Base-by-base conservation (phyloP, 2,797 vertebrate species). In the Selene dorsalis region DNA sequence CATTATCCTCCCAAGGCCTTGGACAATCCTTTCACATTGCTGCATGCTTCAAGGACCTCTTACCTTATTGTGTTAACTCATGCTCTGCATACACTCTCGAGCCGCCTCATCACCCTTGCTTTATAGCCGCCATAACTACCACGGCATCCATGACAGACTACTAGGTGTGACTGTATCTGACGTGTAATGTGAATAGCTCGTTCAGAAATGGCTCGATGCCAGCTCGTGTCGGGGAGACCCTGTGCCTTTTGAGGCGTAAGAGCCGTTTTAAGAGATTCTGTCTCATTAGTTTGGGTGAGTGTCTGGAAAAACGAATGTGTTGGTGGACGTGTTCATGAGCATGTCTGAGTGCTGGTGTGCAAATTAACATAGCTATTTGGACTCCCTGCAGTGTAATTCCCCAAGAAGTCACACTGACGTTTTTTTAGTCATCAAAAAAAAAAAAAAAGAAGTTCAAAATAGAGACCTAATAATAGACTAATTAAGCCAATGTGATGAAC, bases 321-420 rank as follows among this genome's bases (percentile, higher is more conserved):
- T 26, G 1, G 43, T 26, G 47, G 47, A 45, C 67, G 47, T 77
- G 28, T 26, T 45, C 20, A 53, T 22, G 45, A 47, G 62, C n/a
- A 26, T 72, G 41, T 26, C 17, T 30, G 22, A 73, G 68, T 47
- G 52, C 38, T 43, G 0, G 10, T 64, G 20, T 68, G 57, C 52
- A 72, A 53, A 43, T 75, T 22, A 63, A 48, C 48, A 45, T 6
- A 72, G 3, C 9, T 68, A 24, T 26, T 62, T 41, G 41, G 41
- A 69, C 17, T 82, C 61, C 55, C 26, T 47, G 38, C 13, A 13
- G 58, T 45, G 67, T 80, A 76, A 84, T 61, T 86, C 60, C 52
- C 35, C 14, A 18, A 79, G 20, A 73, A 59, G 24, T 73, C 74
- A 77, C 60, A 18, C 4, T 66, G 64, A 81, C 20, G 10, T 18